These are phyloP conservation scores for Xenus cinereus DNA, from an alignment of 2,113 vertebrate genomes.

Conservation along the genomic window DNA sequence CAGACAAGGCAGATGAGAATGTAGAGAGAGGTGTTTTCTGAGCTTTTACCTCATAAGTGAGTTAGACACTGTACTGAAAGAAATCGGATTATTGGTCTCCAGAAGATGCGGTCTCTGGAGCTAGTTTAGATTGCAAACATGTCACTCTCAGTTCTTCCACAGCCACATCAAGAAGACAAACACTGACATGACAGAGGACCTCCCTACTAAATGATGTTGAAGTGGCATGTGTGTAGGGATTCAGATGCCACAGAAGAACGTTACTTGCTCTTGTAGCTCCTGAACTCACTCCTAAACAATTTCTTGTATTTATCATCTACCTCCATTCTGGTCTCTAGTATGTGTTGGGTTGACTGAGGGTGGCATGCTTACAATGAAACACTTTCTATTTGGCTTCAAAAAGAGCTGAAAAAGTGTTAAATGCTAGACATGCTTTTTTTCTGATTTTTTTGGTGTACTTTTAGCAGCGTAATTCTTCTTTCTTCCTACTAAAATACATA, in stretches of 20 bases:
- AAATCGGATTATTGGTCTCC: background rate
- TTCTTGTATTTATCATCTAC: background rate
- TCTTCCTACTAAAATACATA: background rate
- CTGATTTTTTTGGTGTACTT: background rate
- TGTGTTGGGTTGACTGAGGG: background rate
- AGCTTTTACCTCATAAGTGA: background rate
- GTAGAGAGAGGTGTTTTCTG: background rate
- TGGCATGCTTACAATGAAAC: background rate
- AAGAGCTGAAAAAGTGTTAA: background rate
- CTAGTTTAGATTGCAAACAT: background rate
- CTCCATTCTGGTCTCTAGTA: background rate
- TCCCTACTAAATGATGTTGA: background rate
- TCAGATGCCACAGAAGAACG: background rate
- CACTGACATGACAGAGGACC: background rate
- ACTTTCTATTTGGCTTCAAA: background rate
- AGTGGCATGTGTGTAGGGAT: background rate
- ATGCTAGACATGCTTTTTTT: accelerated
- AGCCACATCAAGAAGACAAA: background rate
- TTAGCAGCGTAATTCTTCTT: background rate
- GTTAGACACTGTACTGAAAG: background rate
- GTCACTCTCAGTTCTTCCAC: background rate
- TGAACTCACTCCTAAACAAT: background rate
- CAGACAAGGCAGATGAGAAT: background rate
- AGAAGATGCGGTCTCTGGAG: background rate
- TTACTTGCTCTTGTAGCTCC: background rate